Base-by-base conservation (phyloP, 2,888 invertebrate genomes). In the Scaptomyza caliginosa region DNA sequence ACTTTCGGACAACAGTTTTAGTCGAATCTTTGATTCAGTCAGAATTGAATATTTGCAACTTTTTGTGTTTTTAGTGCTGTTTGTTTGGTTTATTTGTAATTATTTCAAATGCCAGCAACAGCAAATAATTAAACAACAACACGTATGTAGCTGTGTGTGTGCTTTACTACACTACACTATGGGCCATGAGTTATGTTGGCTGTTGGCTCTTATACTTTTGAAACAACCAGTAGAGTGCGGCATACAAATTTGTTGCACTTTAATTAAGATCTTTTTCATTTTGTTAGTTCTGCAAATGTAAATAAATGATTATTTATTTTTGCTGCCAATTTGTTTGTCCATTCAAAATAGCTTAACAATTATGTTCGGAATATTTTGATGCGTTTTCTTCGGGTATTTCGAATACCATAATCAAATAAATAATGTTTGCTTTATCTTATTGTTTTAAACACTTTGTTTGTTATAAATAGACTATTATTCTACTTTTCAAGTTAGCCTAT, bases 51-150 rank as follows among this genome's bases (percentile, higher is more conserved):
- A 23, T 23, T 11, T 5, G 3, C 10, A 11, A 3, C 23, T 21
- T 32, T 21, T 40, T 8, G 6, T 54, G 43, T 43, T 52, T 51
- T 36, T 68, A 43, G 54, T 54, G 57, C 36, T 63, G 46, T 52
- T 30, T n/a, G 48, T 49, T 58, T 73, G 43, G 17, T 11, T 67
- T 63, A 66, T 71, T 75, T 75, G 76, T 77, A 88, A 88, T 88
- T 88, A 84, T 68, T 76, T 76, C 65, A 76, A 83, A 75, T 81
- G 87, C 68, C 83, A 83, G 59, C 62, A 58, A 57, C 82, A 24
- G 24, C 7, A 24, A 24, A 75, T 69, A 56, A 24, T 7, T 24
- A 7, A 1, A 0, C 6, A 24, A 24, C 6, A 7, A 24, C 8
- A 2, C 3, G 1, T 3, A 16, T 1, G 7, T 11, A 28, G 1